Conservation (phyloP, 2,797 vertebrate species). For the Poeciliopsis presidionis region DNA sequence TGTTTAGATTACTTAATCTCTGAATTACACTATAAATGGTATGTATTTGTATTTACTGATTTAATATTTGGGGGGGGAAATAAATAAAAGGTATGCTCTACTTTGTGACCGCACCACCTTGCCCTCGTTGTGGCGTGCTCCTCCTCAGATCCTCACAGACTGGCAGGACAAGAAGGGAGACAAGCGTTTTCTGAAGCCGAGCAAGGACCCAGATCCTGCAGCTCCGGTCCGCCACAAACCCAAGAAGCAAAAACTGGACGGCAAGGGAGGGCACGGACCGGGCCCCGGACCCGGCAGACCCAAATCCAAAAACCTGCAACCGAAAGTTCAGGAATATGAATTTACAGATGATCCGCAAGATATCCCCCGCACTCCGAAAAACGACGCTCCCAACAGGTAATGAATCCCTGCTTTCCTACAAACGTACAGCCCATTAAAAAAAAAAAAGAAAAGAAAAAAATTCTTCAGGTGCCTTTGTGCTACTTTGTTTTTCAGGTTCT, state of each 20-base stretch:
- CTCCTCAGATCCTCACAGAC: conserved; percentile 93
- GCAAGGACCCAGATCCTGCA: conserved; percentile 91
- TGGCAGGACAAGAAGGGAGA: conserved; percentile 99
- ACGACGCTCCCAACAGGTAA: conserved; percentile 96
- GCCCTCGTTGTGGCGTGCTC: background rate
- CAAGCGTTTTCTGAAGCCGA: conserved; percentile 90
- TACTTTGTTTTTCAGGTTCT: conserved; percentile 84
- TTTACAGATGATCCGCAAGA: conserved; percentile 97
- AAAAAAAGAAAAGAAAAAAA: background rate
- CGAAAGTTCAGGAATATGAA: conserved; percentile 96
- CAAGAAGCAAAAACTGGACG: conserved; percentile 96
- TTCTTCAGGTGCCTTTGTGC: background rate
- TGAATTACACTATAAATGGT: background rate
- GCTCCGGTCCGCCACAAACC: conserved; percentile 93
- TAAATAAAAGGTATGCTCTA: background rate
- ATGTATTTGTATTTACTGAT: background rate
- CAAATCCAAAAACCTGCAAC: conserved; percentile 93
- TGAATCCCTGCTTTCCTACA: conserved; percentile 1
- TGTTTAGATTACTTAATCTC: background rate
- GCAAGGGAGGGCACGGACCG: conserved; percentile 89
- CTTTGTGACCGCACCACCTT: background rate
- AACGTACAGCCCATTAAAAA: background rate
- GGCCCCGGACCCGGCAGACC: conserved; percentile 93
- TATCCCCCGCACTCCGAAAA: conserved; percentile 95
- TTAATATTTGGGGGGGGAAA: background rate